Base-by-base conservation (phyloP, 2,888 invertebrate genomes). In the Melieria omissa region DNA sequence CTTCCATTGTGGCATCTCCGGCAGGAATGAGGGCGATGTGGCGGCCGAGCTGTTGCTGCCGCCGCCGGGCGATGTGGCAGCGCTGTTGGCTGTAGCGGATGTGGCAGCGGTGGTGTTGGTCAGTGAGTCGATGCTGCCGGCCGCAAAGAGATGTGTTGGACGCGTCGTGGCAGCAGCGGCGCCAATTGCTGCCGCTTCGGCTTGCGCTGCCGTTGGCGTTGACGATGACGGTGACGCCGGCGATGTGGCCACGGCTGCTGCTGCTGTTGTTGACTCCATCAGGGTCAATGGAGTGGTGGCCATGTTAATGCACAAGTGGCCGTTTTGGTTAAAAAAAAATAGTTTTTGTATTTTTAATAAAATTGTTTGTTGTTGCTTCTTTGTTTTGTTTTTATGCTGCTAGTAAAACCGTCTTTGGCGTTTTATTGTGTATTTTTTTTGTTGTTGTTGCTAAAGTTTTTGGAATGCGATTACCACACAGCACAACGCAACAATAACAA, bases 1-100 rank as follows among this genome's bases (percentile, higher is more conserved):
- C 88, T 94, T 94, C 94, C 95, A 95, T 86, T 93, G 93, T 75
- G 94, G 94, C 85, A 93, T 85, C 75, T 83, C 86, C 72, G 82
- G 83, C 77, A 81, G 77, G 66, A 85, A 83, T 74, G 78, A 77
- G 70, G 79, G 77, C 64, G 80, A 78, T 71, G 73, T 73, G 60
- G 73, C 65, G 29, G 65, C 47, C 45, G 73, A 70, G 57, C 52
- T 67, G 14, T 55, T 63, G 41, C 62, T 47, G 42, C 69, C 62
- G 14, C 69, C 62, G 46, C 62, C 65, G 29, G 62, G n/a, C 62
- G 62, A 45, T 47, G 69, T 60, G 42, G 54, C 16, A 5, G 44
- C 69, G 60, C 61, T 70, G 9, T 58, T 65, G 70, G 54, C 45
- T 41, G 62, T 61, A 44, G 69, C n/a, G 52, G 62, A 9, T 55